A percentile compares a stretch with the other conserved stretches of the same genome.
Evolutionary conservation across 2,113 vertebrate species (phyloP).

Genomic region (Spea bombifrons): DNA sequence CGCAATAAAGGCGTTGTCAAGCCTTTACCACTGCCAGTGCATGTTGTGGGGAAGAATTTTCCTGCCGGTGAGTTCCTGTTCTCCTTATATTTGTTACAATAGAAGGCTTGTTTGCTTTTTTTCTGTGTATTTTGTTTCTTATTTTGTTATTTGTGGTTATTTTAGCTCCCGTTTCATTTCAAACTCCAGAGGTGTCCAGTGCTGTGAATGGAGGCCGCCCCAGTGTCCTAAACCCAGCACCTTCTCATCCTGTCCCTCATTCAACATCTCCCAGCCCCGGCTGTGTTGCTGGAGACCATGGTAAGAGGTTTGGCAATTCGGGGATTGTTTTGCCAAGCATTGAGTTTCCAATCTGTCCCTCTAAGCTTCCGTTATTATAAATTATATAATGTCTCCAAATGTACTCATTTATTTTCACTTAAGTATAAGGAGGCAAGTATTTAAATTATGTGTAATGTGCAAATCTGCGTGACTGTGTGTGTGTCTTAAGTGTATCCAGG

Average conservation of each 20-base stretch:
- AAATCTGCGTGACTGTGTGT: too few species aligned
- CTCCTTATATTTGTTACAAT: slow-evolving; percentile 1
- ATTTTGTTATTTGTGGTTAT: not conserved
- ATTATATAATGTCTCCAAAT: too few species aligned
- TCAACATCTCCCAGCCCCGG: slow-evolving; percentile 68
- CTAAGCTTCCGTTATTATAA: too few species aligned
- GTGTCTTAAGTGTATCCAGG: too few species aligned
- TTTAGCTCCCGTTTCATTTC: slow-evolving; percentile 72
- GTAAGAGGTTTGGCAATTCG: slow-evolving; percentile 54
- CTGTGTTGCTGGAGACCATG: slow-evolving; percentile 75
- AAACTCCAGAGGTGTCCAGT: slow-evolving; percentile 72
- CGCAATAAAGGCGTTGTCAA: slow-evolving; percentile 80
- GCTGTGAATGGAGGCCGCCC: slow-evolving; percentile 70
- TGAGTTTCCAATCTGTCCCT: not conserved
- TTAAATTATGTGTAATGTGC: too few species aligned
- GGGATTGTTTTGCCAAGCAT: not conserved
- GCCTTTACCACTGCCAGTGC: slow-evolving; percentile 78
- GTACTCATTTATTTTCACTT: too few species aligned
- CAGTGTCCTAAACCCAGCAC: slow-evolving; percentile 70
- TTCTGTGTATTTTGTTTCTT: not conserved
- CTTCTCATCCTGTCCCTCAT: slow-evolving; percentile 69
- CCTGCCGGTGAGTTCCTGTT: slow-evolving; percentile 74
- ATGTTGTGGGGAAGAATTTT: slow-evolving; percentile 80
- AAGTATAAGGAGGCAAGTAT: too few species aligned
- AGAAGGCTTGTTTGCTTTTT: not conserved